Percentiles rank a stretch among this genome's conserved stretches.
Conservation (phyloP, 2,797 vertebrate species). For the Muscicapa striata region DNA sequence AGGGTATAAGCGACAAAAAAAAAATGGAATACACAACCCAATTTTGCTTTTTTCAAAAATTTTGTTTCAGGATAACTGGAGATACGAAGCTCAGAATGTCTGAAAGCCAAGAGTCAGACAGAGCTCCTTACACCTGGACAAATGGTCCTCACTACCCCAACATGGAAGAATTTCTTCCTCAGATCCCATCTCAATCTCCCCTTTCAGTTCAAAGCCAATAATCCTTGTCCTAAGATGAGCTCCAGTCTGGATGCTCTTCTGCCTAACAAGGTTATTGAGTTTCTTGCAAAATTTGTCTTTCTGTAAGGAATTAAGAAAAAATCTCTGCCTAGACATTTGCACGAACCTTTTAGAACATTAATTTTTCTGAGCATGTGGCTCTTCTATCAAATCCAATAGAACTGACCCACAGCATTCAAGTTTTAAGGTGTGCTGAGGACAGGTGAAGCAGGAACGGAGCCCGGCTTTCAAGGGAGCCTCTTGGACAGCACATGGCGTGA, state of each 20-base stretch:
- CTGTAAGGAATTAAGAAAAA: background rate
- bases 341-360: background rate
- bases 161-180: rapidly evolving
- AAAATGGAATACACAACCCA: background rate
- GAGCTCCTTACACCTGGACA: background rate
- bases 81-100: rapidly evolving
- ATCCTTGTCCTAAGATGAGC: background rate
- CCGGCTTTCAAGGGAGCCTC: too few species aligned
- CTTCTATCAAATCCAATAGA: background rate
- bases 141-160: background rate
- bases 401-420: background rate
- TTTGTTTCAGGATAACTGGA: background rate
- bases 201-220: background rate
- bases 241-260: background rate
- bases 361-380: background rate
- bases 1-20: background rate
- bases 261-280: rapidly evolving
- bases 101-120: background rate
- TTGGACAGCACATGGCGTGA: too few species aligned
- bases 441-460: too few species aligned
- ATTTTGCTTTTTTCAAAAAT: too few species aligned
- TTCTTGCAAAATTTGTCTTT: background rate
- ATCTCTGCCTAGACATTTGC: rapidly evolving
- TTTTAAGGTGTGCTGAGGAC: background rate
- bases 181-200: background rate